Conservation (phyloP, 2,113 vertebrate species). For the Polyodon spathula region DNA sequence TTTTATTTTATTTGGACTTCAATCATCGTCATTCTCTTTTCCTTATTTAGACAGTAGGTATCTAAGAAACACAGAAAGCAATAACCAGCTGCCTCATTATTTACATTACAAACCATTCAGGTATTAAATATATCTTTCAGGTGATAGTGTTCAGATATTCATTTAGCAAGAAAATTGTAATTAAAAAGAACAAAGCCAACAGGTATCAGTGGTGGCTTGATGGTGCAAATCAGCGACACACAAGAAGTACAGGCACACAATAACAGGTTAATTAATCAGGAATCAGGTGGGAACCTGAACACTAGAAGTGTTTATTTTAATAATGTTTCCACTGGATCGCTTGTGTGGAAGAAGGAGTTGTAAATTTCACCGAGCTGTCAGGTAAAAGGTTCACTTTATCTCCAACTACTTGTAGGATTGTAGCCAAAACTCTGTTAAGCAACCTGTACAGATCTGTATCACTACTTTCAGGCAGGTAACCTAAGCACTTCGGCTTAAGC, state of each 20-base stretch:
- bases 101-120: background rate
- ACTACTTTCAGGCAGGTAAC: too few relatives aligned
- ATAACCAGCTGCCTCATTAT: background rate
- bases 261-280: background rate
- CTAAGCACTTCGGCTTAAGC: too few relatives aligned
- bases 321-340: background rate
- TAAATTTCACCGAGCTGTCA: background rate
- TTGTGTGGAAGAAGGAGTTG: background rate
- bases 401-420: too few relatives aligned
- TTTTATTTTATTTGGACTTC: too few relatives aligned
- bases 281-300: background rate
- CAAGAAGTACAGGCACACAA: constrained; percentile 1
- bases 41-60: background rate
- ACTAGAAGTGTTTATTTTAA: background rate
- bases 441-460: too few relatives aligned
- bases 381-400: too few relatives aligned
- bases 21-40: background rate
- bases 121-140: constrained; percentile 2
- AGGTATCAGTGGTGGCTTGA: background rate
- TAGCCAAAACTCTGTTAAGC: too few relatives aligned
- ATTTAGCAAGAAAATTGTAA: background rate
- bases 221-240: background rate
- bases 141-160: background rate
- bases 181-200: background rate
- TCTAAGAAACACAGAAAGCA: background rate